A percentile compares a stretch with the other conserved stretches of the same genome.
These are phyloP conservation scores for Chouioia cunea DNA, from an alignment of 2,888 invertebrate genomes.

Conservation along the genomic window DNA sequence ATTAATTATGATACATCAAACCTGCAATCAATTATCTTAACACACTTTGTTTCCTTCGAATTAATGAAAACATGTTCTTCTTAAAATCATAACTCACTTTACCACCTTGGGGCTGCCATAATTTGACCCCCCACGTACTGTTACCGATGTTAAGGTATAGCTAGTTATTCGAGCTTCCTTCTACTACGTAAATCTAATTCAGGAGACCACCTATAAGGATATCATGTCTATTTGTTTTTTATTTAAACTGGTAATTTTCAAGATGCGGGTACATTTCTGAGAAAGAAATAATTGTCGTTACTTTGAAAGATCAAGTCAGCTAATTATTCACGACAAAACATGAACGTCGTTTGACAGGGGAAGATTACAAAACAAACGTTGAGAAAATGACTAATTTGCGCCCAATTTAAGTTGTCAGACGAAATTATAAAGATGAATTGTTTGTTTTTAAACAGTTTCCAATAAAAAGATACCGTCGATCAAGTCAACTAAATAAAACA, in stretches of 20 bases:
- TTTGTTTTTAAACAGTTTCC: too few relatives aligned
- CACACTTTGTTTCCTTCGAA: slow-evolving; percentile 9
- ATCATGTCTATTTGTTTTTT: not conserved
- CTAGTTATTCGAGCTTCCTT: slow-evolving; percentile 18
- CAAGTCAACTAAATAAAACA: too few relatives aligned
- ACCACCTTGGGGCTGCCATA: slow-evolving; percentile 2
- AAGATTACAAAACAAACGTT: not conserved
- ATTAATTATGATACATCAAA: not conserved
- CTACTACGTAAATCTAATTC: slow-evolving; percentile 22
- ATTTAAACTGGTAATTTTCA: not conserved
- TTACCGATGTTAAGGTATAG: not conserved
- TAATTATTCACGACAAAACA: not conserved
- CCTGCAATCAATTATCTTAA: not conserved
- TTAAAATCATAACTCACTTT: slow-evolving; percentile 34
- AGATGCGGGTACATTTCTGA: not conserved
- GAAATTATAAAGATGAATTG: too few relatives aligned
- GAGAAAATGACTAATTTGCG: too few relatives aligned
- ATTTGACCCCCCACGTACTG: slow-evolving; percentile 7
- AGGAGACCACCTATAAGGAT: not conserved
- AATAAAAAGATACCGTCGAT: too few relatives aligned
- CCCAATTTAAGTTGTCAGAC: too few relatives aligned
- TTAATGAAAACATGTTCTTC: slow-evolving; percentile 24
- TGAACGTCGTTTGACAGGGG: not conserved
- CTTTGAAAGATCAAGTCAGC: not conserved
- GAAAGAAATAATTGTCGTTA: too few relatives aligned